Base-by-base conservation (phyloP, 2,888 invertebrate genomes). In the Habrosyne pyritoides region DNA sequence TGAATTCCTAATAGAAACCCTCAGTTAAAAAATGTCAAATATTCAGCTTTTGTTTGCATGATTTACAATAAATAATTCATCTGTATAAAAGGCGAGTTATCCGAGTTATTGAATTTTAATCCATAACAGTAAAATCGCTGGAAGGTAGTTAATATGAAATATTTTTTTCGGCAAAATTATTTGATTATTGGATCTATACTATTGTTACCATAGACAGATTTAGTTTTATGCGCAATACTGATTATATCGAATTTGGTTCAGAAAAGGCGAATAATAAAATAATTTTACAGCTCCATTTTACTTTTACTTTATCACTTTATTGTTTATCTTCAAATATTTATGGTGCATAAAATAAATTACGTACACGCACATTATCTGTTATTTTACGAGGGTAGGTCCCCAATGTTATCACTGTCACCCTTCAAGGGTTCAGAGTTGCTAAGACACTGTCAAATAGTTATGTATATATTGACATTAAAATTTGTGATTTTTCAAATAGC, bases 271-370 rank as follows among this genome's bases (percentile, higher is more conserved):
- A 33, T 33, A 30, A 36, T 52, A 33, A 21, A 52, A 30, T 26
- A 28, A 14, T 21, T 36, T 52, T 21, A n/a, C 42, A 21, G 12
- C 22, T 22, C 26, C 42, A 46, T 18, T 57, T 57, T 60, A 56
- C 61, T 66, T 66, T 70, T 69, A 64, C 64, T 70, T 73, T 72
- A 75, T 71, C 63, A 67, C 64, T 71, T 63, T 67, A 75, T 77
- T 79, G 77, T 79, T 75, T 77, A 76, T 77, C 69, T 77, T 67
- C 61, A 67, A 80, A 69, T 77, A 73, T 77, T 81, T 81, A 85
- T 78, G 73, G 70, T 52, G 63, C 75, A 76, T 81, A 74, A 81
- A 83, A 85, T 79, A 77, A 82, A 84, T 84, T 79, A 81, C 75
- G 61, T 71, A 60, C 53, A 57, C 54, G 54, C 30, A 30, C 21